These are phyloP conservation scores for Coleophora deauratella DNA, from an alignment of 2,888 invertebrate genomes.

Conservation along the genomic window DNA sequence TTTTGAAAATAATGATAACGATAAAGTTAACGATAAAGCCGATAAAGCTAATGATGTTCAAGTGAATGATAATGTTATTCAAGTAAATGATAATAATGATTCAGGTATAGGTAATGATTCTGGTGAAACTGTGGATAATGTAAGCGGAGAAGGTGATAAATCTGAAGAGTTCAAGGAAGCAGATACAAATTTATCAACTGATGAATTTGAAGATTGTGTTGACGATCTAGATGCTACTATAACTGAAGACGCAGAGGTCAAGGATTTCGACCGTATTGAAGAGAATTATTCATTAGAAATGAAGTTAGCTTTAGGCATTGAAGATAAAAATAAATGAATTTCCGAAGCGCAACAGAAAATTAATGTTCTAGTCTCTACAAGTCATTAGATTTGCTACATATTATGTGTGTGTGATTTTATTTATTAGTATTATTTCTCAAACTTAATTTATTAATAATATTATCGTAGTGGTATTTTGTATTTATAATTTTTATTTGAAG, in stretches of 20 bases:
- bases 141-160: constrained; percentile 9
- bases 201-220: constrained; percentile 52
- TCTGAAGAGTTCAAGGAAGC: constrained; percentile 17
- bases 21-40: constrained; percentile 7
- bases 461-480: no score
- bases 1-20: no score
- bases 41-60: no score
- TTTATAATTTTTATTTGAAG: no score
- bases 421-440: no score
- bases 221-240: constrained; percentile 23
- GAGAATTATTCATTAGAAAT: constrained; percentile 59
- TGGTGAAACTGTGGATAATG: constrained; percentile 5
- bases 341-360: no score
- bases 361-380: no score
- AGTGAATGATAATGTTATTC: constrained; percentile 2
- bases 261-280: constrained; percentile 31
- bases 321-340: constrained; percentile 15
- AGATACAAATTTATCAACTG: constrained; percentile 19
- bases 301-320: constrained; percentile 51
- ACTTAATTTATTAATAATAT: no score
- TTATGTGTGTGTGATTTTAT: no score
- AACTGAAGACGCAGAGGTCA: constrained; percentile 5
- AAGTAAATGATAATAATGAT: constrained; percentile 3
- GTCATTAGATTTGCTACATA: no score
- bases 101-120: constrained; percentile 7